A percentile compares a stretch with the other conserved stretches of the same genome.
Evolutionary conservation across 2,113 vertebrate species (phyloP).

Genomic region (Phasianus colchicus): DNA sequence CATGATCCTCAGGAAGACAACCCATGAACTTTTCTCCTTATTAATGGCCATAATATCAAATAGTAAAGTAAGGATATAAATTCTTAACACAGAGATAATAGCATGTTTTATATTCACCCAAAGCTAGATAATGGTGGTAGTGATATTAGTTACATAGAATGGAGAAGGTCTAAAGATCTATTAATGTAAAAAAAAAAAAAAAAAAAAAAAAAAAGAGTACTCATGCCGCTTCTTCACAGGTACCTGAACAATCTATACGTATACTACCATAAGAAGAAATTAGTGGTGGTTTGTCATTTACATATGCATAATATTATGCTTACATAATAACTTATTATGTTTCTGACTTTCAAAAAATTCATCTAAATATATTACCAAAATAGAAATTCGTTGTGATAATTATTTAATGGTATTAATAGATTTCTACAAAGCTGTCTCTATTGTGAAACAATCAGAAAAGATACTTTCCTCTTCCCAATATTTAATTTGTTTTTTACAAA

Average conservation of each 20-base stretch:
- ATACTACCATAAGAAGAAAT: neutral
- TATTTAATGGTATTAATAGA: neutral
- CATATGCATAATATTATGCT: neutral
- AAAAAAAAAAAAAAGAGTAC: fast-evolving
- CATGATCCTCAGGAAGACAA: neutral
- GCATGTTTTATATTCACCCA: neutral
- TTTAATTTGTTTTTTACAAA: conserved; percentile 1
- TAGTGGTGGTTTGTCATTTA: neutral
- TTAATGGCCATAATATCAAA: conserved; percentile 6
- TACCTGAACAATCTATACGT: neutral
- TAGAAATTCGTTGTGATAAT: neutral
- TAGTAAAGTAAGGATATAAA: neutral
- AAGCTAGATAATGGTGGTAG: neutral
- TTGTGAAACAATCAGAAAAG: neutral
- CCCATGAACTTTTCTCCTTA: conserved; percentile 8
- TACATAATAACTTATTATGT: neutral
- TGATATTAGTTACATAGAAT: neutral
- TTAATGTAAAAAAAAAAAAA: neutral
- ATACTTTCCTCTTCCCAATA: neutral
- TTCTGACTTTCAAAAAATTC: neutral
- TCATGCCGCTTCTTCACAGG: neutral
- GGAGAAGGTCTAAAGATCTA: neutral
- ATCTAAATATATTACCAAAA: neutral
- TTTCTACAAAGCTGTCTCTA: conserved; percentile 36
- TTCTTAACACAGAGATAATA: neutral